These are phyloP conservation scores for Drosophila nr. perissopoda DNA, from an alignment of 2,888 invertebrate genomes.

Conservation along the genomic window DNA sequence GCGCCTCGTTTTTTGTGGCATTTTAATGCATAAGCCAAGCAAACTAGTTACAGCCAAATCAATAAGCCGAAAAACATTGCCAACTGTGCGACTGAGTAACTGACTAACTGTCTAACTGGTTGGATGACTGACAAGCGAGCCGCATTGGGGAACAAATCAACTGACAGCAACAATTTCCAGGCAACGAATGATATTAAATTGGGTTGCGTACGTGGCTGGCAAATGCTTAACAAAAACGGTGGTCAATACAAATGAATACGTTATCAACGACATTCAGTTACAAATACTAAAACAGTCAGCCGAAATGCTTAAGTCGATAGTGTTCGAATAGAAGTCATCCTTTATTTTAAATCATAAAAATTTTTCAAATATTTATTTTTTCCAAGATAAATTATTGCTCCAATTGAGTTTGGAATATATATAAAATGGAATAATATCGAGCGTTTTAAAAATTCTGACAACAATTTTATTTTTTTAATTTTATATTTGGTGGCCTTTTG, in stretches of 20 bases:
- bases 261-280: constrained; percentile 62
- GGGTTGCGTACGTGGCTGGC: constrained; percentile 62
- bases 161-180: constrained; percentile 55
- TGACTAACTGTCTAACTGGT: constrained; percentile 10
- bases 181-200: constrained; percentile 61
- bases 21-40: constrained; percentile 53
- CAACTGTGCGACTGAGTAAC: constrained; percentile 29
- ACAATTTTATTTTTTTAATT: too few relatives aligned
- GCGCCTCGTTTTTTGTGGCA: constrained; percentile 48
- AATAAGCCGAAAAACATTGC: constrained; percentile 56
- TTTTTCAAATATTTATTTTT: background rate
- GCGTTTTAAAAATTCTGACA: background rate
- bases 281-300: background rate
- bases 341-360: background rate
- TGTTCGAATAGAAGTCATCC: background rate
- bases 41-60: constrained; percentile 43
- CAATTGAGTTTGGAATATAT: background rate
- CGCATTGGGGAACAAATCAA: constrained; percentile 67
- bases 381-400: background rate
- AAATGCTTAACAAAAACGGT: constrained; percentile 32
- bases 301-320: too few relatives aligned
- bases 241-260: constrained; percentile 57
- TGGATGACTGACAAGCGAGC: constrained; percentile 63
- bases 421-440: background rate
- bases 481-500: background rate